A percentile compares a stretch with the other conserved stretches of the same genome.
phyloP scores from a whole-genome alignment of 1,140 invertebrate species.

The Hyles vespertilio region DNA sequence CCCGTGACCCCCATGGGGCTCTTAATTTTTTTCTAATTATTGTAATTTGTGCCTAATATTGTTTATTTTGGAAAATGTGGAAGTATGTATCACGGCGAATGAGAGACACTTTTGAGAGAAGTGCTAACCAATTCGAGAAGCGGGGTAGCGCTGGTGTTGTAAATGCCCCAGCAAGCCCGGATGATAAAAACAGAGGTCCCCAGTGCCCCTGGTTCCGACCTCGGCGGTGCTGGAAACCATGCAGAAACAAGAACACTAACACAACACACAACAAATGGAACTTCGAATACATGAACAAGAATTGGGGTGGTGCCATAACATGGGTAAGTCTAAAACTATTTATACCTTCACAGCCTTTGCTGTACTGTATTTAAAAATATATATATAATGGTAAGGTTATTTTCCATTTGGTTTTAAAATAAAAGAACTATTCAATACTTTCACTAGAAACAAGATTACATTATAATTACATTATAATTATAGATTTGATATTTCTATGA shows the following conservation, averaged over 20 bases:
- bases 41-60: no score
- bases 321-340: conserved; percentile 49
- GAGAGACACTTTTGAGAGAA: conserved; percentile 61
- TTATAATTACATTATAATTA: no score
- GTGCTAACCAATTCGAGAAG: conserved; percentile 66
- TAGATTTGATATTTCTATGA: no score
- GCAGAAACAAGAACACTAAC: conserved; percentile 42
- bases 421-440: no score
- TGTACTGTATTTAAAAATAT: no score
- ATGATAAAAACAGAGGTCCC: conserved; percentile 48
- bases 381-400: no score
- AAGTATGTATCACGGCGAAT: conserved; percentile 68
- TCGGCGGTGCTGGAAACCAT: conserved; percentile 49
- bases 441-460: no score
- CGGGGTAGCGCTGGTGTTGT: conserved; percentile 55
- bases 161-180: conserved; percentile 35
- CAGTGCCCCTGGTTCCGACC: conserved; percentile 44
- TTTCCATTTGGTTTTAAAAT: no score
- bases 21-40: no score
- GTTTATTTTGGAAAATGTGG: conserved; percentile 53
- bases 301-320: conserved; percentile 73
- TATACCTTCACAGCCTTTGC: background rate
- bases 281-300: conserved; percentile 57
- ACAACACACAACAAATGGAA: conserved; percentile 47
- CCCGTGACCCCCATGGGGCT: no score